Percentiles rank a stretch among this genome's conserved stretches.
Evolutionary conservation across 2,888 invertebrate genomes (phyloP).

Genomic region (Caenorhabditis afra): DNA sequence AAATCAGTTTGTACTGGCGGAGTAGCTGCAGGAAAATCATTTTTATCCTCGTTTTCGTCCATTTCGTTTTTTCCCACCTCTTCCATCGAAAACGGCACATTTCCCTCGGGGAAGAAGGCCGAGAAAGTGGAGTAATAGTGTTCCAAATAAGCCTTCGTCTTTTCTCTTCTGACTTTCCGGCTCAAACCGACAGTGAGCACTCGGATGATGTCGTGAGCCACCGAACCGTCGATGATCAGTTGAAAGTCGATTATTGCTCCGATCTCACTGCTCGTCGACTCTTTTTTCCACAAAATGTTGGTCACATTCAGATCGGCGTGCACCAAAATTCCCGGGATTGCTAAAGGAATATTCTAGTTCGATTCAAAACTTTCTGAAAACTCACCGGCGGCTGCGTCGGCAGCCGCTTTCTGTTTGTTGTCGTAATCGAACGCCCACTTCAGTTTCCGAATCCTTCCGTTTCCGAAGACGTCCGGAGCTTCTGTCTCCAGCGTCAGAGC

Average conservation of each 20-base stretch:
- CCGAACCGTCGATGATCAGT: slow-evolving; percentile 27
- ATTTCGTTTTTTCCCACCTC: slow-evolving; percentile 17
- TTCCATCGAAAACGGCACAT: slow-evolving; percentile 19
- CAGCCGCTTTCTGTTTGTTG: slow-evolving; percentile 11
- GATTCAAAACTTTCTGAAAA: no score
- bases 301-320: slow-evolving; percentile 48
- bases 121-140: slow-evolving; percentile 15
- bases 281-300: slow-evolving; percentile 43
- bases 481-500: not conserved
- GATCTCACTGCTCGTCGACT: slow-evolving; percentile 10
- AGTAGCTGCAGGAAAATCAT: no score
- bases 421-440: slow-evolving; percentile 46
- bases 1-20: slow-evolving; percentile 17
- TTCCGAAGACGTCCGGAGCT: slow-evolving; percentile 24
- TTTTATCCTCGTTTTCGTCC: no score
- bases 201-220: slow-evolving; percentile 39
- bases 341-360: no score
- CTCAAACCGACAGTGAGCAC: slow-evolving; percentile 32
- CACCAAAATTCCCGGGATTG: slow-evolving; percentile 26
- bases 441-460: slow-evolving; percentile 35
- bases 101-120: slow-evolving; percentile 7
- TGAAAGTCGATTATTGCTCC: slow-evolving; percentile 51
- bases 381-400: slow-evolving; percentile 6
- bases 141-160: slow-evolving; percentile 2
- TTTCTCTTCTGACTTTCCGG: slow-evolving; percentile 2